These are phyloP conservation scores for Phoxinus phoxinus DNA, from an alignment of 2,113 vertebrate genomes.

Conservation along the genomic window DNA sequence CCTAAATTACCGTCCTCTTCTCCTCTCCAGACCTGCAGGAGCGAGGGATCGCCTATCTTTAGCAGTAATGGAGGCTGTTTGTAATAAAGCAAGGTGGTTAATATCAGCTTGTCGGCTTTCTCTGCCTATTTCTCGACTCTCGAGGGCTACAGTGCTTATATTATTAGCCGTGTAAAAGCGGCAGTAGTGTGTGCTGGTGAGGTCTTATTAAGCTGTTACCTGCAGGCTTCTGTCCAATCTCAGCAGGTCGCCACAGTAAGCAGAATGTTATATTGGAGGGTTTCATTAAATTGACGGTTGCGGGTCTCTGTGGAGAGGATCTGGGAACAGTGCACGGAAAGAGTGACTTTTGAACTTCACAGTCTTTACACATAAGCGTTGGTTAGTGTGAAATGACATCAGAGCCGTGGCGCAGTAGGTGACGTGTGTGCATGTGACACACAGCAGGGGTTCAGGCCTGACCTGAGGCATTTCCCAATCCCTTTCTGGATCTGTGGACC, in stretches of 20 bases:
- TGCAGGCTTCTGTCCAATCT: slow-evolving; percentile 42
- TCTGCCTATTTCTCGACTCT: slow-evolving; percentile 32
- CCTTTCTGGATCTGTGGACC: not conserved
- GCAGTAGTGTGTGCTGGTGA: slow-evolving; percentile 20
- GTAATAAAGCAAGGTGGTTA: slow-evolving; percentile 57
- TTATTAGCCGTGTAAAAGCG: slow-evolving; percentile 52
- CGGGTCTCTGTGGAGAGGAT: slow-evolving; percentile 9
- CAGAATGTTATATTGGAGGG: slow-evolving; percentile 41
- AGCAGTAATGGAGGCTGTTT: slow-evolving; percentile 49
- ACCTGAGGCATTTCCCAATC: not conserved
- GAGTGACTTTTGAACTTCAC: slow-evolving; percentile 18
- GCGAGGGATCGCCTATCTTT: slow-evolving; percentile 34
- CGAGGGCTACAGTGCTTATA: slow-evolving; percentile 35
- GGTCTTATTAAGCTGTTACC: slow-evolving; percentile 47
- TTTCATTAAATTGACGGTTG: slow-evolving; percentile 34
- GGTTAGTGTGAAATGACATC: not conserved
- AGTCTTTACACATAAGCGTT: not conserved
- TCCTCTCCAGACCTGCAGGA: slow-evolving; percentile 23
- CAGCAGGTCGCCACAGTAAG: slow-evolving; percentile 5
- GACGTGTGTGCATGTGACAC: not conserved
- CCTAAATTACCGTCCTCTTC: slow-evolving; percentile 35
- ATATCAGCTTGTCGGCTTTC: slow-evolving; percentile 43
- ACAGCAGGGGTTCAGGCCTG: not conserved
- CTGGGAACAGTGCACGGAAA: not conserved
- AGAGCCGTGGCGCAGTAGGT: not conserved